Base-by-base conservation (phyloP, 2,888 invertebrate genomes). In the Orthonevra nobilis region DNA sequence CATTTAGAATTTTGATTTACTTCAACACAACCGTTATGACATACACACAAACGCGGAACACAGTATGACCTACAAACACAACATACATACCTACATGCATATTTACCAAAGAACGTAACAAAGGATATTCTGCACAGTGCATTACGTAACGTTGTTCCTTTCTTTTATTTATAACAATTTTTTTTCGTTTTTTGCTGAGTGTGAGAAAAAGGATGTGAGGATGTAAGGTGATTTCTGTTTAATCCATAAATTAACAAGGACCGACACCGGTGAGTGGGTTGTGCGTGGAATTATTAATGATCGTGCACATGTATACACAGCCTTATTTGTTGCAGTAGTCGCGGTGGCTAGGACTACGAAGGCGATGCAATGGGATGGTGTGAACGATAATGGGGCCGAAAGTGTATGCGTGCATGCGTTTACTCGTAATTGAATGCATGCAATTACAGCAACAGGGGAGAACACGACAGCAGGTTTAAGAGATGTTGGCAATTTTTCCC, bases 351-450 rank as follows among this genome's bases (percentile, higher is more conserved):
- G 12, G 17, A 42, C 23, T 36, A 19, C 30, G 34, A 42, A 38
- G 14, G 54, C 48, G 56, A 46, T 77, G 64, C 64, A 19, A n/a
- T n/a, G n/a, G 54, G 60, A 61, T 66, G 48, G 73, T 56, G 79
- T 66, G 61, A 60, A 68, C 79, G 66, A 79, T 79, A 79, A 79
- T 79, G 73, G 72, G n/a, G 66, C 42, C 79, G 60, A 61, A 79
- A 79, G 66, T 73, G 60, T 77, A 44, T 73, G 79, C 79, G 72
- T 79, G 79, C 73, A 73, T 61, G 73, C 61, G 72, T 79, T 60
- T 73, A 72, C 56, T 36, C 48, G 46, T 72, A 79, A 79, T 73
- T 79, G 73, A 73, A 66, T 61, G 66, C 61, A 79, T 60, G 79
- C 66, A 79, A 66, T 52, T 40, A 40, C 34, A 61, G 34, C 54